These are phyloP conservation scores for Limnephilus lunatus DNA, from an alignment of 2,888 invertebrate genomes.

Conservation along the genomic window DNA sequence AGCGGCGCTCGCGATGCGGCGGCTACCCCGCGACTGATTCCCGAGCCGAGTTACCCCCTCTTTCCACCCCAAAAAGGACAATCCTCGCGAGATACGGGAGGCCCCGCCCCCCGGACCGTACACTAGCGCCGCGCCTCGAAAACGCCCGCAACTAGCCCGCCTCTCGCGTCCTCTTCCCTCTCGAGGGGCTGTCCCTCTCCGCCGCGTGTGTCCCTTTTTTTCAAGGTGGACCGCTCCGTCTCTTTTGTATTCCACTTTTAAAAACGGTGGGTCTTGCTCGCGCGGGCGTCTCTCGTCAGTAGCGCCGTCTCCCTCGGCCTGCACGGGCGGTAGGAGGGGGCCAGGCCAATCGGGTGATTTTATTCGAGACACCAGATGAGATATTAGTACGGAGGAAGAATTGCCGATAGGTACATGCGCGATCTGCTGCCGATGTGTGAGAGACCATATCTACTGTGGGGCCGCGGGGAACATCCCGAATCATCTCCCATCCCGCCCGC, in stretches of 20 bases:
- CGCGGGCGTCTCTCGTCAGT: conserved; percentile 28
- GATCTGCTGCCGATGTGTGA: conserved; percentile 10
- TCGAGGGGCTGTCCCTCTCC: conserved; percentile 41
- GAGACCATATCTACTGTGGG: neutral
- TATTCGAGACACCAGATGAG: conserved; percentile 62
- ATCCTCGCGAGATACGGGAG: conserved; percentile 53
- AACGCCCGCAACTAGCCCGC: conserved; percentile 55
- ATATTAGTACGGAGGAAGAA: conserved; percentile 58
- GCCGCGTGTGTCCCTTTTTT: conserved; percentile 64
- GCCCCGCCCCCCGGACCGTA: conserved; percentile 62
- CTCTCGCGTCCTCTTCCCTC: conserved; percentile 35
- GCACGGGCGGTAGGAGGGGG: conserved; percentile 53
- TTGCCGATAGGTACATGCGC: conserved; percentile 52
- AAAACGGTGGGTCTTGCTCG: conserved; percentile 50
- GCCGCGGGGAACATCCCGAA: neutral
- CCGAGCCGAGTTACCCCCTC: conserved; percentile 51
- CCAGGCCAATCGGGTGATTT: conserved; percentile 64
- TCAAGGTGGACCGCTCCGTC: conserved; percentile 62
- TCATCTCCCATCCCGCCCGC: neutral
- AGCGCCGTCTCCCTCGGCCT: conserved; percentile 54
- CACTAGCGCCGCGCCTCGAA: conserved; percentile 59
- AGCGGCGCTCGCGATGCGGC: conserved; percentile 54
- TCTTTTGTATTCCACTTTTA: conserved; percentile 64
- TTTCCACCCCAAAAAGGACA: conserved; percentile 50
- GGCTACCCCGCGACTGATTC: conserved; percentile 60